Evolutionary conservation across 2,797 vertebrate genomes (phyloP).

Genomic region (Caiman crocodilus): DNA sequence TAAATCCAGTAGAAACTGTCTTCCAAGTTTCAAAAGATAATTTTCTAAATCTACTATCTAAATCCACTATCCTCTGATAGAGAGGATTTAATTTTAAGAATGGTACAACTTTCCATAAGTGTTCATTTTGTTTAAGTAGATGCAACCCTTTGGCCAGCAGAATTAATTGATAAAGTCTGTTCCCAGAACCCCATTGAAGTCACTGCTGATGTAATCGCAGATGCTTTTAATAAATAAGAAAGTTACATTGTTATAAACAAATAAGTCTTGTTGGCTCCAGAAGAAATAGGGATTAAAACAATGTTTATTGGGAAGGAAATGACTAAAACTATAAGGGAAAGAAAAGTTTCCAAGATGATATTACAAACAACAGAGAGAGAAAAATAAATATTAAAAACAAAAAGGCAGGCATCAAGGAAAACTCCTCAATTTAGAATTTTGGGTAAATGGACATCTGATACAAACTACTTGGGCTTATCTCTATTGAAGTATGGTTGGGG

Average conservation of each 20-base stretch:
- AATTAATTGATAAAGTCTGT: constrained; percentile 32
- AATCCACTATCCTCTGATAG: neutral
- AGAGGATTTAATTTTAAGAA: neutral
- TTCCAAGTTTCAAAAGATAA: neutral
- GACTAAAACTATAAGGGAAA: constrained; percentile 36
- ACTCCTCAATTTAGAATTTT: neutral
- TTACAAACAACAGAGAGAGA: neutral
- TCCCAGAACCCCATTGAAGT: constrained; percentile 35
- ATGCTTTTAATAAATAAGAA: constrained; percentile 59
- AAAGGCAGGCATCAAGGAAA: neutral
- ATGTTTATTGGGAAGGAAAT: constrained; percentile 49
- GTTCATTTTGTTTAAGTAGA: neutral
- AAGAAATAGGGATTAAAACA: constrained; percentile 15
- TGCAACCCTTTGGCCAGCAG: neutral
- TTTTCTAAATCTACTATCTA: neutral
- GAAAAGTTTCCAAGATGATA: neutral
- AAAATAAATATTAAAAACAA: neutral
- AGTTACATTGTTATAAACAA: constrained; percentile 56
- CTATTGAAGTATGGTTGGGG: neutral
- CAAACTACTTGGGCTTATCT: neutral
- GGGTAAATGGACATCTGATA: neutral
- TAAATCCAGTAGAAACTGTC: neutral
- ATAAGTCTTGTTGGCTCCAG: constrained; percentile 19
- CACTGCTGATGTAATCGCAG: constrained; percentile 55
- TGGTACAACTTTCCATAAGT: neutral